Conservation (phyloP, 1,140 invertebrate species). For the Lamellibrachia luymesi region DNA sequence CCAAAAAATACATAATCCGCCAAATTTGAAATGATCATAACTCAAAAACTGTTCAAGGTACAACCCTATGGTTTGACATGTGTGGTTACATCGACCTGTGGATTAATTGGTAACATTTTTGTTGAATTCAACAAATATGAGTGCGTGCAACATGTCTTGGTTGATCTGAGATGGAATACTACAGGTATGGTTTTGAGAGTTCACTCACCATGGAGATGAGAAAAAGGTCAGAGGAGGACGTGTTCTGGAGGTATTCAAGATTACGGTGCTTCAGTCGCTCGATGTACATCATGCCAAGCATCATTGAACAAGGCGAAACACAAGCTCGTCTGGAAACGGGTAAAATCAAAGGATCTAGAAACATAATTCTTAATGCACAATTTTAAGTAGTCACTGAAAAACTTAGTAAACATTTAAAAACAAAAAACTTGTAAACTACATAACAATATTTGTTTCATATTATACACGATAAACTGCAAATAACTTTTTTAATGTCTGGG, state of each 20-base stretch:
- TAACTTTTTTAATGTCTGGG: neutral
- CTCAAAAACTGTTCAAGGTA: too few relatives aligned
- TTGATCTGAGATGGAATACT: too few relatives aligned
- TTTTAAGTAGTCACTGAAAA: neutral
- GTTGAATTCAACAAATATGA: too few relatives aligned
- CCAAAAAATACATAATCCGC: too few relatives aligned
- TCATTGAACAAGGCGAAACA: slow-evolving; percentile 79
- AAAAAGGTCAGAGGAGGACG: slow-evolving; percentile 85
- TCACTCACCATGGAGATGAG: slow-evolving; percentile 80
- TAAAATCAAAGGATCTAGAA: slow-evolving; percentile 16
- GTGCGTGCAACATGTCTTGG: too few relatives aligned
- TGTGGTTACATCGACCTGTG: too few relatives aligned
- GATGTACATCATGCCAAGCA: slow-evolving; percentile 79
- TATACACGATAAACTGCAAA: neutral
- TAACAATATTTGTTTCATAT: neutral
- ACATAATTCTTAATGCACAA: neutral
- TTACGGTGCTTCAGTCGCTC: slow-evolving; percentile 77
- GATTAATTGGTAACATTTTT: too few relatives aligned
- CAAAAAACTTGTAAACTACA: neutral
- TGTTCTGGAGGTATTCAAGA: slow-evolving; percentile 76
- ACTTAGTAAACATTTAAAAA: neutral
- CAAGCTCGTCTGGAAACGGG: slow-evolving; percentile 66
- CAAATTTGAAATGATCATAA: too few relatives aligned
- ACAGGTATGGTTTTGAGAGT: neutral
- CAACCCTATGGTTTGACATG: too few relatives aligned